phyloP scores from a whole-genome alignment of 37 sponge, comb jelly and placozoan genomes.

The Beroe forskalii region DNA sequence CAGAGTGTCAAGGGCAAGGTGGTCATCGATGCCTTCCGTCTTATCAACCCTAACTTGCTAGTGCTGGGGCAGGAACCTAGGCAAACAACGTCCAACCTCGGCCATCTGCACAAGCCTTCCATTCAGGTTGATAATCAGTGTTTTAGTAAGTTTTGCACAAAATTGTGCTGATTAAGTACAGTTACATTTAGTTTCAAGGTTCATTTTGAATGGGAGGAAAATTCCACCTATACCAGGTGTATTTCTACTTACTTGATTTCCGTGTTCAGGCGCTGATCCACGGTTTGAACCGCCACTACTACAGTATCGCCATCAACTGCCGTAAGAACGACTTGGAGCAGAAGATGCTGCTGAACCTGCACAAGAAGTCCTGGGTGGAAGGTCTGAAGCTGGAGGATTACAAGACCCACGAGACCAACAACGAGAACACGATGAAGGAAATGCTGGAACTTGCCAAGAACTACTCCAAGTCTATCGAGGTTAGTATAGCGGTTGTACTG shows the following conservation, averaged over 20 bases:
- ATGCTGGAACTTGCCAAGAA: constrained; percentile 89
- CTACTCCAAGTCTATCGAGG: constrained; percentile 79
- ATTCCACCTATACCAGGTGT: background rate
- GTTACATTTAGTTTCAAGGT: too few relatives aligned
- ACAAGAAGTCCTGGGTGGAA: constrained; percentile 96
- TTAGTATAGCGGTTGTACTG: background rate
- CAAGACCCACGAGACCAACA: constrained; percentile 76
- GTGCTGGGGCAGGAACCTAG: constrained; percentile 91
- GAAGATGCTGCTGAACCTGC: constrained; percentile 97
- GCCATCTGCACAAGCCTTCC: constrained; percentile 97
- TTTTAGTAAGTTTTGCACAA: too few relatives aligned
- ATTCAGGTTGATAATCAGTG: constrained; percentile 89
- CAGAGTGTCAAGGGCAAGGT: constrained; percentile 96
- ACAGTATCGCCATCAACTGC: constrained; percentile 95
- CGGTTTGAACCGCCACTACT: constrained; percentile 95
- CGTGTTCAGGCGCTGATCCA: constrained; percentile 94
- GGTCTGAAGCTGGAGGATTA: constrained; percentile 87
- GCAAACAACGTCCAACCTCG: constrained; percentile 97
- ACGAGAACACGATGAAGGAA: constrained; percentile 89
- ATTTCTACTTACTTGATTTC: background rate
- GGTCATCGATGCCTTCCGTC: constrained; percentile 97
- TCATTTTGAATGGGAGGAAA: too few relatives aligned
- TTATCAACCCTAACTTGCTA: constrained; percentile 88
- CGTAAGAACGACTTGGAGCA: constrained; percentile 98
- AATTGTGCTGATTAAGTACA: too few relatives aligned